These are phyloP conservation scores for Microcebus murinus DNA, from an alignment of 2,113 vertebrate species.

Conservation along the genomic window DNA sequence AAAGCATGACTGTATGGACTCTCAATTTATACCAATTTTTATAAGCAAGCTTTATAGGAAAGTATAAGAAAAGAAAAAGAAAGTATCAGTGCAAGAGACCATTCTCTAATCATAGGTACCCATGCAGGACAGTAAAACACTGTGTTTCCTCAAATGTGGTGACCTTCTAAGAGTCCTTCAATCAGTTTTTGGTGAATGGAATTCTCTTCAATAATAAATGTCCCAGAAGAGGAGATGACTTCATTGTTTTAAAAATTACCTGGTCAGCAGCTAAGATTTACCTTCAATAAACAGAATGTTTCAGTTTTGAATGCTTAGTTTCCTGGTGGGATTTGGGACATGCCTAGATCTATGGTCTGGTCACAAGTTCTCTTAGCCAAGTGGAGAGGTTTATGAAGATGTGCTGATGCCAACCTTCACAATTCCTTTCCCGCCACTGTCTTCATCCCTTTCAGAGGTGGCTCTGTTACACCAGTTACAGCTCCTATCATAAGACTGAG, in stretches of 20 bases:
- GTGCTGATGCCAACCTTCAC: accelerated
- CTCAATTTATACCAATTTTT: background rate
- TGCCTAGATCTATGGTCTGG: accelerated
- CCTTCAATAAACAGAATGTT: accelerated
- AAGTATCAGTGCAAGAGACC: background rate
- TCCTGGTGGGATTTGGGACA: background rate
- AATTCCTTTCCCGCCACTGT: background rate
- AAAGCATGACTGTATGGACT: background rate
- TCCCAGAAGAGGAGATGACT: background rate
- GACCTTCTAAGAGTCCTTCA: background rate
- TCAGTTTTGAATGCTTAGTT: accelerated
- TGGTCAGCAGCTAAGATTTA: background rate
- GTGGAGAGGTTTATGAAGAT: too few species aligned
- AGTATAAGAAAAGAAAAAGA: background rate
- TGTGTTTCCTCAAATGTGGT: background rate
- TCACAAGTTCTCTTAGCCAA: background rate
- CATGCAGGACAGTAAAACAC: too few species aligned
- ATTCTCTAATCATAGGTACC: background rate
- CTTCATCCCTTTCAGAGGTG: background rate
- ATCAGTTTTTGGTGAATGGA: accelerated
- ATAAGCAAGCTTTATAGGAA: background rate
- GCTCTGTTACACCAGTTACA: accelerated
- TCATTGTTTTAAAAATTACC: background rate
- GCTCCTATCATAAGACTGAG: background rate
- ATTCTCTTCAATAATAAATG: background rate